These are phyloP conservation scores for Miichthys miiuy DNA, from an alignment of 2,797 vertebrate species.

Conservation along the genomic window DNA sequence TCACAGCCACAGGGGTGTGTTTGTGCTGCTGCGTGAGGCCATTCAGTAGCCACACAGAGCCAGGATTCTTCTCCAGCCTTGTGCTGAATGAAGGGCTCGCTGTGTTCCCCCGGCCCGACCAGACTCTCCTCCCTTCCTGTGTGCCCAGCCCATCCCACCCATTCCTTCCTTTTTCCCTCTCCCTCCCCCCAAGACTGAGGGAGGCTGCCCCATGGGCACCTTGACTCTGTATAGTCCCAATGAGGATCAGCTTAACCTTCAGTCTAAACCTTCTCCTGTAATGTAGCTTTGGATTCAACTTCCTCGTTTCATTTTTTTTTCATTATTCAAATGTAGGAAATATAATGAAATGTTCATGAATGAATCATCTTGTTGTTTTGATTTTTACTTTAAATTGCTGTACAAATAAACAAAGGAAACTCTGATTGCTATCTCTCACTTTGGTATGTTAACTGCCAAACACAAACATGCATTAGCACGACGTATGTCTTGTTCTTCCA, in stretches of 20 bases:
- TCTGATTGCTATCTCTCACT: constrained; percentile 58
- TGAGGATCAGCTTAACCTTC: constrained; percentile 35
- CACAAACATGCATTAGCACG: constrained; percentile 55
- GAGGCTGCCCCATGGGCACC: constrained; percentile 66
- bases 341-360: constrained; percentile 8
- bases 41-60: constrained; percentile 91
- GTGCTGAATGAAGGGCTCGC: constrained; percentile 89
- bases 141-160: constrained; percentile 87
- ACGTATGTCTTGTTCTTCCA: constrained; percentile 68
- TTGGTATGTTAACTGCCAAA: constrained; percentile 62
- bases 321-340: constrained; percentile 20
- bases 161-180: constrained; percentile 87
- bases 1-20: constrained; percentile 89
- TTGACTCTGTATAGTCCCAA: constrained; percentile 36
- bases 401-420: constrained; percentile 74
- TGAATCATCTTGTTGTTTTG: neutral
- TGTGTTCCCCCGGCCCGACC: constrained; percentile 87
- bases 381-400: constrained; percentile 30
- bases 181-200: constrained; percentile 46
- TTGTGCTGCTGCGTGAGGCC: constrained; percentile 88
- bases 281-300: constrained; percentile 15
- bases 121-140: constrained; percentile 94
- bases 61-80: constrained; percentile 90
- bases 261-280: constrained; percentile 2
- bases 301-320: neutral